Evolutionary conservation across 2,888 invertebrate species (phyloP).

Genomic region (Epinotia nisella): DNA sequence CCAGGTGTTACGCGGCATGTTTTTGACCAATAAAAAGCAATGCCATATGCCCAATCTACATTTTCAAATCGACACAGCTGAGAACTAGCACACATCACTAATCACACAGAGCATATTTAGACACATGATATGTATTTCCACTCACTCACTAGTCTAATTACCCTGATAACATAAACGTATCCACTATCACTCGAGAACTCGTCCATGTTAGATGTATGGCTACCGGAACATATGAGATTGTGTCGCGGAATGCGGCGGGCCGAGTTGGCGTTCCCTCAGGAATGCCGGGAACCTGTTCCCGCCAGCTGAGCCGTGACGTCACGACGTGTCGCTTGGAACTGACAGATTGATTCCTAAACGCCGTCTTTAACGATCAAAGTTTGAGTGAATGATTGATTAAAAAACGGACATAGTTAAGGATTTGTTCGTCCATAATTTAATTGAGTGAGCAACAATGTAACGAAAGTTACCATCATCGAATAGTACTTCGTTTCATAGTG

Average conservation of each 20-base stretch:
- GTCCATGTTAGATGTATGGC: background rate
- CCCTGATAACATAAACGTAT: background rate
- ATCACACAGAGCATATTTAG: background rate
- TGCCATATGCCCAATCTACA: background rate
- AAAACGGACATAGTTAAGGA: no score
- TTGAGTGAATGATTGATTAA: background rate
- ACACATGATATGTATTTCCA: background rate
- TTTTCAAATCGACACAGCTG: background rate
- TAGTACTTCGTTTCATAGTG: no score
- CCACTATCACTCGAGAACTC: background rate
- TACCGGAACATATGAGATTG: conserved; percentile 53
- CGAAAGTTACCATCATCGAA: background rate
- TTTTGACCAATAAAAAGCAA: background rate
- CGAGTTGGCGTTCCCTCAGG: conserved; percentile 75
- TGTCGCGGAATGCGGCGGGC: conserved; percentile 55
- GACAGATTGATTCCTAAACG: conserved; percentile 31
- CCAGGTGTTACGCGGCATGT: no score
- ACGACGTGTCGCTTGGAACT: conserved; percentile 56
- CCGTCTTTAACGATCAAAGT: background rate
- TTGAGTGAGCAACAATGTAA: background rate
- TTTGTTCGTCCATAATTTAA: background rate
- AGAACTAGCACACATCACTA: background rate
- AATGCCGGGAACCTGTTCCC: conserved; percentile 68
- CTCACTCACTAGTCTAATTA: background rate
- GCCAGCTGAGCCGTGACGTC: conserved; percentile 72